Evolutionary conservation across 2,113 vertebrate species (phyloP), one percentile per base, ranked within the genome.

Genomic region (Xiphophorus hellerii): DNA sequence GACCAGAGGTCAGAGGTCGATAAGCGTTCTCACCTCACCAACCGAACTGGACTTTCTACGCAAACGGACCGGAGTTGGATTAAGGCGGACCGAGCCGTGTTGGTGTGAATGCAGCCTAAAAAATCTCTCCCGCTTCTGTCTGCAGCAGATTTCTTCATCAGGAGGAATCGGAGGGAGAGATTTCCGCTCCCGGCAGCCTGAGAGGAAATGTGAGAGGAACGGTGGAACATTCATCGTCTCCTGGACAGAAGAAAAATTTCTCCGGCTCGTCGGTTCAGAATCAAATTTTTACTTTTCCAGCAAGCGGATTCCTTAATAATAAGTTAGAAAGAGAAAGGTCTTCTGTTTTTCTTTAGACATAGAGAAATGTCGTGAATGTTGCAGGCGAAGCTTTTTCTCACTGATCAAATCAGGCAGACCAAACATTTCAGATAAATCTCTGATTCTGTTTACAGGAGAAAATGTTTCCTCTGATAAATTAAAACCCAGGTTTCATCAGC

Each of bases 161-260:
- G 28, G 28, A 28, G 28, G 28, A 28, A 28, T 28, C 28, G 28
- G 28, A 28, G 28, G 28, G 28, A 28, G 28, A 28, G 28, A 28
- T 28, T 28, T 28, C 28, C 28, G 28, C 28, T 28, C 28, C 62
- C 70, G 42, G 2, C 28, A 44, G 31, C 69, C 78, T 51, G 77
- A 4, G 4, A 62, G 68, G 76, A 79, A 27, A 28, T 1, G 62
- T 7, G 2, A n/a, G 74, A 61, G 29, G 77, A 28, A 4, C 17
- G 17, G 80, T 54, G n/a, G 80, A 83, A 86, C 77, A 77, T 69
- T 86, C 71, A 83, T 62, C 28, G 2, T 30, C 35, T 13, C 15
- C 62, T n/a, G 29, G 28, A 12, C 7, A 27, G 69, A 70, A 58
- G 6, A 25, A 63, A 22, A 30, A 69, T 5, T 27, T 15, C 22